A percentile compares a stretch with the other conserved stretches of the same genome.
phyloP scores from a whole-genome alignment of 1,140 invertebrate genomes.

The Vollenhovia emeryi region DNA sequence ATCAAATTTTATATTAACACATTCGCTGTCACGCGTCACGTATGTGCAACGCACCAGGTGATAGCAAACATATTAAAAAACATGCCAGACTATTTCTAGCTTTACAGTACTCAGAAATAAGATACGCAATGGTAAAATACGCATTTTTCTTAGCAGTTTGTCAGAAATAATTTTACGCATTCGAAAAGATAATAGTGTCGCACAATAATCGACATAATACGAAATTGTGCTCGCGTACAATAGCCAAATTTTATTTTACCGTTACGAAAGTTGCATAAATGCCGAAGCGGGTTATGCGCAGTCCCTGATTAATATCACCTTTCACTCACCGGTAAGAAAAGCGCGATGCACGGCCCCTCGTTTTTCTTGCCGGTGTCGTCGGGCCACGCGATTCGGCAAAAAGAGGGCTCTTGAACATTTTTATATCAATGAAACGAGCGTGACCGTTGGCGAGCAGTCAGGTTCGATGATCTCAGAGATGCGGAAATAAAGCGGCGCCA shows the following conservation, averaged over 20 bases:
- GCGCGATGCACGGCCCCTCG: not conserved
- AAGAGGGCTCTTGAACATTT: slow-evolving; percentile 9
- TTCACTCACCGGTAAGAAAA: slow-evolving; percentile 62
- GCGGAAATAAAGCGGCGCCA: slow-evolving; percentile 53
- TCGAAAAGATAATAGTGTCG: not conserved
- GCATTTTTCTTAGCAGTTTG: not conserved
- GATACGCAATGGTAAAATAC: not conserved
- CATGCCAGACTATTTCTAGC: not conserved
- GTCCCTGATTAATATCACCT: slow-evolving; percentile 44
- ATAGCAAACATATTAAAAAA: too few relatives aligned
- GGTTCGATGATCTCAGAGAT: slow-evolving; percentile 46
- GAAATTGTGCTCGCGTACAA: slow-evolving; percentile 14
- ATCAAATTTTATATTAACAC: not conserved
- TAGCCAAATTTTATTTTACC: slow-evolving; percentile 64
- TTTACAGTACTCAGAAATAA: not conserved
- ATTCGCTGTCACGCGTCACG: too few relatives aligned
- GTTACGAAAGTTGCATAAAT: slow-evolving; percentile 13
- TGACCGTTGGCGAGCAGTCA: not conserved
- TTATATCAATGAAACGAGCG: slow-evolving; percentile 6
- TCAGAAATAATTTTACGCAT: not conserved
- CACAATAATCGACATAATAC: not conserved
- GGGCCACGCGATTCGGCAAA: not conserved
- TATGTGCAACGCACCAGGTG: too few relatives aligned
- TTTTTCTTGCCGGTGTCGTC: not conserved
- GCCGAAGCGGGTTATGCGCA: not conserved